A percentile compares a stretch with the other conserved stretches of the same genome.
Evolutionary conservation across 2,888 invertebrate species (phyloP).

Genomic region (Yponomeuta cagnagella): DNA sequence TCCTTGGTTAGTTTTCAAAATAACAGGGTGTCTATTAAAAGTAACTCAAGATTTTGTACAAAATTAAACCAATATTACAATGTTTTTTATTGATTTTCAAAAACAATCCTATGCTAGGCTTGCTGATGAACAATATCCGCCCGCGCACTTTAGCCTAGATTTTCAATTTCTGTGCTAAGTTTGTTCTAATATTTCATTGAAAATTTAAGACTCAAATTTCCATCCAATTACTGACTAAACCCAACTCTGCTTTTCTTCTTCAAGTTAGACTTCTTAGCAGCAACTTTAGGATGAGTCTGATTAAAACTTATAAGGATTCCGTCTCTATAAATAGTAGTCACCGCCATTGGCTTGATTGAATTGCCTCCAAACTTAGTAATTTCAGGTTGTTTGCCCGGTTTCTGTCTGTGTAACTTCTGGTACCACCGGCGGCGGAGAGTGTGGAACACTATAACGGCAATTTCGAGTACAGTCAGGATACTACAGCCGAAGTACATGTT

Average conservation of each 20-base stretch:
- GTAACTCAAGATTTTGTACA: no score
- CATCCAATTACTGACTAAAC: not conserved
- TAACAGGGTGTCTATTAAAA: no score
- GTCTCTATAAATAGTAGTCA: not conserved
- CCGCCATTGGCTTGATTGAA: not conserved
- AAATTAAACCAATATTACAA: no score
- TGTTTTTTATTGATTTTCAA: no score
- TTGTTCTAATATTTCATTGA: no score
- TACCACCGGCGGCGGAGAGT: not conserved
- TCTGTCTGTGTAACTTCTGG: not conserved
- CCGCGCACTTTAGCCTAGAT: no score
- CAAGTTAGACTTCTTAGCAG: not conserved
- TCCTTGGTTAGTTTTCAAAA: no score
- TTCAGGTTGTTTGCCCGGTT: not conserved
- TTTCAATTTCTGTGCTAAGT: no score
- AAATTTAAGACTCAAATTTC: not conserved
- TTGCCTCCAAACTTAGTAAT: not conserved
- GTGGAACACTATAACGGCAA: constrained; percentile 16
- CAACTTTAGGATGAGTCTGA: not conserved
- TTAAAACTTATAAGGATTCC: not conserved
- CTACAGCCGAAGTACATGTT: constrained; percentile 24
- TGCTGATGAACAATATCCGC: no score
- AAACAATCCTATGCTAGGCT: no score
- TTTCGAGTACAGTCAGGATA: constrained; percentile 22
- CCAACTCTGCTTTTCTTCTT: not conserved